Evolutionary conservation across 1,140 invertebrate genomes (phyloP).

Genomic region (Drosophila teissieri): DNA sequence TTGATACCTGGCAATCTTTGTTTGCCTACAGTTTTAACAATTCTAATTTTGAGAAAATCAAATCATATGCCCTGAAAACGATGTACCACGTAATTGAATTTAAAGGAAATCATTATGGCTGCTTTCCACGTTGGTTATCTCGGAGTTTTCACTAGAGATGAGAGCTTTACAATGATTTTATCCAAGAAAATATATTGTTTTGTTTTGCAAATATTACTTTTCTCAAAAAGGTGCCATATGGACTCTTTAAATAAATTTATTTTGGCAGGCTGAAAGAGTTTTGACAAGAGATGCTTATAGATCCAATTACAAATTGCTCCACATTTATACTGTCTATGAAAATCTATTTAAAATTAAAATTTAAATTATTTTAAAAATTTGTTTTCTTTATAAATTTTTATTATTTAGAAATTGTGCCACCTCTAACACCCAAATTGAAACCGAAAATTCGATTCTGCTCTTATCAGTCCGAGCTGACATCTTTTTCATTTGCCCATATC

Average conservation of each 20-base stretch:
- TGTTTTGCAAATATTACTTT: background rate
- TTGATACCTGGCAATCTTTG: slow-evolving; percentile 43
- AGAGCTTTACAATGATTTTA: background rate
- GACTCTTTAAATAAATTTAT: too few relatives aligned
- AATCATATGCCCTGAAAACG: slow-evolving; percentile 43
- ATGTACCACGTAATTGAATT: slow-evolving; percentile 73
- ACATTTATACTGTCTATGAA: too few relatives aligned
- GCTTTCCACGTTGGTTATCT: background rate
- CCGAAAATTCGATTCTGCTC: slow-evolving; percentile 18
- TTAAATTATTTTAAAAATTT: too few relatives aligned
- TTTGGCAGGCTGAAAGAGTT: too few relatives aligned
- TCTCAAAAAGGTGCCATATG: too few relatives aligned
- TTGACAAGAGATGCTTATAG: too few relatives aligned
- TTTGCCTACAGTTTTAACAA: slow-evolving; percentile 68
- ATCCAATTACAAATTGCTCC: too few relatives aligned
- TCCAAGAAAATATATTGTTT: background rate
- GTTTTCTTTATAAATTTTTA: background rate
- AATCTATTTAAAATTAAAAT: too few relatives aligned
- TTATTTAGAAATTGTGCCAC: background rate
- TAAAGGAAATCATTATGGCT: slow-evolving; percentile 71
- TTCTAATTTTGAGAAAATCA: slow-evolving; percentile 71
- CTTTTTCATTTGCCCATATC: slow-evolving; percentile 68
- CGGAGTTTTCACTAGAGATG: slow-evolving; percentile 2
- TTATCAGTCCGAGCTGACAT: slow-evolving; percentile 59
- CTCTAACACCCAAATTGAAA: slow-evolving; percentile 14